Base-by-base conservation (phyloP, 2,113 vertebrate species). In the Psephotus haematonotus region DNA sequence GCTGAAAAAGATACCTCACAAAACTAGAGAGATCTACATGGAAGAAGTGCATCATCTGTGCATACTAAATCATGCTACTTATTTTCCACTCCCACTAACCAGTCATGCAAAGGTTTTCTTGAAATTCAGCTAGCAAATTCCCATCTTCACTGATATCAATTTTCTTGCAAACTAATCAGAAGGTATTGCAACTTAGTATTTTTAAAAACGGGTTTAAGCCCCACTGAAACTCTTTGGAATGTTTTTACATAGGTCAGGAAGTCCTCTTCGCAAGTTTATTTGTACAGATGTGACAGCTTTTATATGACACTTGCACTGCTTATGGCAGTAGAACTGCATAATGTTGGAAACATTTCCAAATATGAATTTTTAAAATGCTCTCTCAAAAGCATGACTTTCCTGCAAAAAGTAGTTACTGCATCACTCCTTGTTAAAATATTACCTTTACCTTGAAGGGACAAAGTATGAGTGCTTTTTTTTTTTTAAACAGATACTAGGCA, bases 181-280 rank as follows among this genome's bases (percentile, higher is more conserved):
- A 50, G 0, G 1, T 6, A 7, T 20, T 72, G 10, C 5, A 37
- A 33, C 82, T 70, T 0, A 1, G 3, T 17, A 29, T 59, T 76
- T 88, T 65, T 52, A 88, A 62, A 9, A 80, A 23, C 4, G 4
- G 3, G 6, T 37, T 76, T 24, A 80, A 91, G 86, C 67, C 14
- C 13, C 11, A 67, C 1, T 1, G 10, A 53, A 68, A 64, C 4
- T 49, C 10, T 49, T 27, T 43, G 22, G 13, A 39, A 83, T 37
- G 33, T 23, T 31, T 67, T 31, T 41, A 67, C 3, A 35, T 1
- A 63, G 7, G 16, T 35, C 19, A 52, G 41, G 33, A 91, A 70
- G 65, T 50, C 12, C 5, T 67, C 62, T 22, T 50, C 75, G 10
- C 29, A 67, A 17, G 5, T 2, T 69, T 29, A 47, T 19, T 3